phyloP scores from a whole-genome alignment of 2,113 vertebrate species.

The Natator depressus region DNA sequence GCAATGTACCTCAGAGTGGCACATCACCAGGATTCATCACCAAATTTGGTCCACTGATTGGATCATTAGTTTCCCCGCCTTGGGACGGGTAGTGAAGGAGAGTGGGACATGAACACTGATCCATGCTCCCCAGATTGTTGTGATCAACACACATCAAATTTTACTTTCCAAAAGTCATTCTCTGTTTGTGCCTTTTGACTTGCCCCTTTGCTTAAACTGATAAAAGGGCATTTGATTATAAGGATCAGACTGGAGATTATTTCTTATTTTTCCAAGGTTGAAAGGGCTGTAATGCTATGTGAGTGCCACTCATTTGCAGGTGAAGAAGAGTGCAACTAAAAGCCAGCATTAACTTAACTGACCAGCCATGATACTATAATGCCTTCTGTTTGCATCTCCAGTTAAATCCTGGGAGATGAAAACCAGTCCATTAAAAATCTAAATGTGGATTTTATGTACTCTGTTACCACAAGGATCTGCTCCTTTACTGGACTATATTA shows the following conservation, averaged over 20 bases:
- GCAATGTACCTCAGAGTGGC: too few species aligned
- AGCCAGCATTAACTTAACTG: background rate
- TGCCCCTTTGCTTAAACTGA: background rate
- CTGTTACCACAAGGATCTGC: background rate
- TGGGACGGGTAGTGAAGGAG: too few species aligned
- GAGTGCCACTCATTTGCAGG: background rate
- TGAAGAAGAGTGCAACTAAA: background rate
- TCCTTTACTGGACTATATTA: background rate
- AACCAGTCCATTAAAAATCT: rapidly evolving
- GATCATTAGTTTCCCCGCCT: too few species aligned
- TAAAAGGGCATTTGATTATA: background rate
- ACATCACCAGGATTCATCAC: too few species aligned
- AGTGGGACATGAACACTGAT: too few species aligned
- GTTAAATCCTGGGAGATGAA: background rate
- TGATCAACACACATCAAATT: background rate
- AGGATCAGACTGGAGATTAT: background rate
- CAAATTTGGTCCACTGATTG: too few species aligned
- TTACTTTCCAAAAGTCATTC: background rate
- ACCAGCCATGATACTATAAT: background rate
- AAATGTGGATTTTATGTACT: background rate
- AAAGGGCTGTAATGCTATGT: background rate
- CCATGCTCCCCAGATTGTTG: background rate
- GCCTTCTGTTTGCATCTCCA: background rate
- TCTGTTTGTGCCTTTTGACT: background rate
- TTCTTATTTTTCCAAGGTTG: background rate